phyloP scores from a whole-genome alignment of 2,888 invertebrate species.

The Rosalia funebris region DNA sequence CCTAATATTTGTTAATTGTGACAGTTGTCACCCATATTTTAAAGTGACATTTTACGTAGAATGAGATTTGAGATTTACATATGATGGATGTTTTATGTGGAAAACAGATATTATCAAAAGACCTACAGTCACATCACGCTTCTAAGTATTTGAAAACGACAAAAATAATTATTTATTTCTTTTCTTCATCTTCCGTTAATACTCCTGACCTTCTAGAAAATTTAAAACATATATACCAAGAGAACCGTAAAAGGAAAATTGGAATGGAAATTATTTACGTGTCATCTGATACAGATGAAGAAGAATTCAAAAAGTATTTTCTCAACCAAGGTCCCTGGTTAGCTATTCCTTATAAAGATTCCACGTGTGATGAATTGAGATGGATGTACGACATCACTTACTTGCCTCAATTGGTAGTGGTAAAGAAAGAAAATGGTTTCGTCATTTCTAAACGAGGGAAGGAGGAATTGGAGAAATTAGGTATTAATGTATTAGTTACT shows the following conservation, averaged over 20 bases:
- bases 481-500: constrained; percentile 47
- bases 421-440: constrained; percentile 43
- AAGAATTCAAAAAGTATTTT: constrained; percentile 39
- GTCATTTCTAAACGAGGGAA: constrained; percentile 44
- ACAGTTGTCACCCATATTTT: too few species aligned
- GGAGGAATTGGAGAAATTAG: constrained; percentile 42
- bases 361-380: constrained; percentile 38
- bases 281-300: constrained; percentile 43
- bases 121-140: constrained; percentile 35
- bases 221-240: constrained; percentile 42
- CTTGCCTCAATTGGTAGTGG: constrained; percentile 43
- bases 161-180: constrained; percentile 43
- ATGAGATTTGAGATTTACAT: too few species aligned
- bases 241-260: constrained; percentile 40
- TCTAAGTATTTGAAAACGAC: constrained; percentile 36
- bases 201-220: constrained; percentile 35
- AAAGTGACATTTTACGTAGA: too few species aligned
- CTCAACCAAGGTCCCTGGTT: constrained; percentile 47
- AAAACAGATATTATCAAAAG: constrained; percentile 38
- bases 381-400: constrained; percentile 45
- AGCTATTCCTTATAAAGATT: constrained; percentile 42
- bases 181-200: constrained; percentile 42
- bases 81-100: constrained; percentile 45
- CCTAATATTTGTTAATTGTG: too few species aligned
- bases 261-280: constrained; percentile 48